phyloP scores from a whole-genome alignment of 2,113 vertebrate genomes.

The Platanista minor region DNA sequence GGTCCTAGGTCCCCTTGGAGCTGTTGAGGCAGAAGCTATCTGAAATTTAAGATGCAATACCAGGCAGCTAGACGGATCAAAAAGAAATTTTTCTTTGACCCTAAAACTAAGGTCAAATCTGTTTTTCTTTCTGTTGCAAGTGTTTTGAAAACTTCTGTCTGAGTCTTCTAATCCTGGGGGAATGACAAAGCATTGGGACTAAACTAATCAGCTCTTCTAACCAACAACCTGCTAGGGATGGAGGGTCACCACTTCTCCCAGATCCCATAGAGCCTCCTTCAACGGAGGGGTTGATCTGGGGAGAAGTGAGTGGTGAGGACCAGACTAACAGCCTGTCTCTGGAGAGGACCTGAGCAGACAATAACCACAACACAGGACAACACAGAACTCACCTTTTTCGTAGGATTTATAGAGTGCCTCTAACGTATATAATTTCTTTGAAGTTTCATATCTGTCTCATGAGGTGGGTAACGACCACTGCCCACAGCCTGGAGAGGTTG shows the following conservation, averaged over 20 bases:
- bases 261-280: not conserved
- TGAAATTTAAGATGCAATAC: not conserved
- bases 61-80: not conserved
- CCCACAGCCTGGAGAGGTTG: not conserved
- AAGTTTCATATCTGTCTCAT: not conserved
- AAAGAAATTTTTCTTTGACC: not conserved
- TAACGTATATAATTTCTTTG: not conserved
- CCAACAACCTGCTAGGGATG: not conserved
- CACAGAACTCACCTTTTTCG: not conserved
- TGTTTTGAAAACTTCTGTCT: conserved; percentile 4
- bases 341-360: not conserved
- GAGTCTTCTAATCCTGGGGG: not conserved
- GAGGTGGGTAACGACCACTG: not conserved
- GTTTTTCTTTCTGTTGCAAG: not conserved
- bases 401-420: not conserved
- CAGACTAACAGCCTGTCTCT: not conserved
- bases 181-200: not conserved
- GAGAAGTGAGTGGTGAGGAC: not conserved
- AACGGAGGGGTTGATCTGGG: not conserved
- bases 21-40: not conserved
- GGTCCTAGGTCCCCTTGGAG: not conserved
- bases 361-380: not conserved
- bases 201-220: not conserved
- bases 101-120: conserved; percentile 18
- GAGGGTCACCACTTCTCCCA: not conserved